Percentiles rank a stretch among this genome's conserved stretches.
These are phyloP conservation scores for Hassar affinis DNA, from an alignment of 2,113 vertebrate genomes.

Conservation along the genomic window DNA sequence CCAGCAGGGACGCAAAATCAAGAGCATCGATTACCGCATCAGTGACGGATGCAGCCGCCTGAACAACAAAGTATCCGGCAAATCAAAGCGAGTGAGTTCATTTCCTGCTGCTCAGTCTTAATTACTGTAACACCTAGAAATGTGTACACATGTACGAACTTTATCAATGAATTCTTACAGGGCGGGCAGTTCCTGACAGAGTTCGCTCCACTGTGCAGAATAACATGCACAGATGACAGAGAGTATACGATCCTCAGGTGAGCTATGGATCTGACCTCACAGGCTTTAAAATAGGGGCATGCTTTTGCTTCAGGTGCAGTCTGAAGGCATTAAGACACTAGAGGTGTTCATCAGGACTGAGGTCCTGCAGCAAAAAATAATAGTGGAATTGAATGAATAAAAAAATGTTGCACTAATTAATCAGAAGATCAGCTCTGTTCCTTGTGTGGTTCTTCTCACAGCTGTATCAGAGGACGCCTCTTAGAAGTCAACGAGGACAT, in stretches of 20 bases:
- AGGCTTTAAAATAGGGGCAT: not conserved
- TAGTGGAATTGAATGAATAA: not conserved
- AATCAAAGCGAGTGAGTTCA: constrained; percentile 88
- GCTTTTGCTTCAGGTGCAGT: not conserved
- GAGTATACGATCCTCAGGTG: constrained; percentile 94
- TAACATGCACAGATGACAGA: constrained; percentile 85
- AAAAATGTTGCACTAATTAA: not conserved
- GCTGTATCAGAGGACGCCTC: constrained; percentile 91
- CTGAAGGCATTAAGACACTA: not conserved
- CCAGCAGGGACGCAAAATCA: constrained; percentile 81
- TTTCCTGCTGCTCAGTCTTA: not conserved
- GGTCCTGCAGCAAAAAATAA: not conserved
- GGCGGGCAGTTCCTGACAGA: constrained; percentile 97
- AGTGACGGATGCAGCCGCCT: constrained; percentile 92
- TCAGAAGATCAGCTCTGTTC: not conserved
- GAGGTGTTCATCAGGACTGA: not conserved
- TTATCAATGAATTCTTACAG: constrained; percentile 61
- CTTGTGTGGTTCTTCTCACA: constrained; percentile 54
- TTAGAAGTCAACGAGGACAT: constrained; percentile 95
- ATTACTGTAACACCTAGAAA: not conserved
- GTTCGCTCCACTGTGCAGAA: constrained; percentile 89
- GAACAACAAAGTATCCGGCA: constrained; percentile 95
- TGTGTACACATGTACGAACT: not conserved
- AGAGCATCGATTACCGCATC: constrained; percentile 91
- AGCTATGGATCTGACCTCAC: constrained; percentile 21